A percentile compares a stretch with the other conserved stretches of the same genome.
Conservation (phyloP, 2,888 invertebrate species). For the Halocaridina rubra region DNA sequence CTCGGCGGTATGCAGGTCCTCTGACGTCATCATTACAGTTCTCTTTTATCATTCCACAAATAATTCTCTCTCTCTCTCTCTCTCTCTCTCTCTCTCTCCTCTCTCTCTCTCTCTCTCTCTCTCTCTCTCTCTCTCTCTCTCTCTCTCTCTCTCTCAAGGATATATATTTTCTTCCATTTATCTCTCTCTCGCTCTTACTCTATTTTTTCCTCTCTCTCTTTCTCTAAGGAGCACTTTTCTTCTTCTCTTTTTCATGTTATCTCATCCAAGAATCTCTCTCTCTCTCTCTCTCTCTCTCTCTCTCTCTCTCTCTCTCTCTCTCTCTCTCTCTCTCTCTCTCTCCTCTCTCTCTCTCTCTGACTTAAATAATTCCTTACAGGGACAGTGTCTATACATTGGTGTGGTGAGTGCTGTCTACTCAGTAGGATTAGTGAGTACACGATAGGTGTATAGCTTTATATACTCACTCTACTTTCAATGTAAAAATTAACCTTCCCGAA, state of each 20-base stretch:
- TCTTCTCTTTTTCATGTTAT: background rate
- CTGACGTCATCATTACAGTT: background rate
- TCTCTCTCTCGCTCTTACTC: background rate
- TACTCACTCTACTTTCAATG: no score
- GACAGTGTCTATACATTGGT: background rate
- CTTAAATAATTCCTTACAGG: background rate
- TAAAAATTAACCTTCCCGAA: no score
- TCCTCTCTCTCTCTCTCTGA: background rate
- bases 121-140: no score
- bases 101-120: no score
- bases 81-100: background rate
- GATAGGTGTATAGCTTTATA: no score
- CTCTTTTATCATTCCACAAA: background rate
- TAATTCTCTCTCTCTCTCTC: background rate
- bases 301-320: background rate
- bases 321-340: background rate
- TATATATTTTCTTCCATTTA: no score
- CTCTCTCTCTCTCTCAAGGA: no score
- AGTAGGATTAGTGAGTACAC: background rate
- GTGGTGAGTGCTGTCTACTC: background rate
- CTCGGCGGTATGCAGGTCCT: background rate
- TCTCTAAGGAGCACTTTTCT: background rate
- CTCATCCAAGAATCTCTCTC: background rate
- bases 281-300: background rate
- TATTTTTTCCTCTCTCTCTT: slow-evolving; percentile 7